Conservation (phyloP, 2,797 vertebrate species). For the Rhinoraja longicauda region DNA sequence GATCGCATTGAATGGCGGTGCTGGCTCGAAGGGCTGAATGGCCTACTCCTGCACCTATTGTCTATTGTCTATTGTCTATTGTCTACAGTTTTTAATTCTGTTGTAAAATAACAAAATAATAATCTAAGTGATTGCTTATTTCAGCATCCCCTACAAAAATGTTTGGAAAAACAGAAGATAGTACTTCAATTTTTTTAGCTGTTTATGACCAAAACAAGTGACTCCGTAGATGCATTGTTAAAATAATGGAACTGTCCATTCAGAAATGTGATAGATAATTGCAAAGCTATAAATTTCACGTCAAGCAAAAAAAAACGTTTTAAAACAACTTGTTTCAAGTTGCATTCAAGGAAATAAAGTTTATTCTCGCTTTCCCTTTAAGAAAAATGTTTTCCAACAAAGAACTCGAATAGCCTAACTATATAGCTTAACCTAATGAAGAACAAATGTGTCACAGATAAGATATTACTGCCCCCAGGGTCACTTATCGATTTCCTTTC, state of each 20-base stretch:
- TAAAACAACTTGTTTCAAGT: not conserved
- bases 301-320: not conserved
- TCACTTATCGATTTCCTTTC: not conserved
- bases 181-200: not conserved
- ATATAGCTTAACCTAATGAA: not conserved
- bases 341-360: not conserved
- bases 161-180: conserved; percentile 36
- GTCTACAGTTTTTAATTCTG: conserved; percentile 38
- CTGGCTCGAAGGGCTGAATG: too few species aligned
- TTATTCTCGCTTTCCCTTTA: not conserved
- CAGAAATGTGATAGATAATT: not conserved
- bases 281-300: not conserved
- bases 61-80: too few species aligned
- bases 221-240: not conserved
- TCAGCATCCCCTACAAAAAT: conserved; percentile 42
- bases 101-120: conserved; percentile 43
- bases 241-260: not conserved
- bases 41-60: too few species aligned
- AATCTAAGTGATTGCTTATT: conserved; percentile 40
- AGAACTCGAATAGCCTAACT: not conserved
- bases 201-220: not conserved
- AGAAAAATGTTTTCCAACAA: not conserved
- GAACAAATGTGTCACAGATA: not conserved
- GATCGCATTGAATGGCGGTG: too few species aligned
- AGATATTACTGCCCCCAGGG: not conserved